A percentile compares a stretch with the other conserved stretches of the same genome.
Conservation (phyloP, 2,888 invertebrate species). For the Hydropsyche betteni region DNA sequence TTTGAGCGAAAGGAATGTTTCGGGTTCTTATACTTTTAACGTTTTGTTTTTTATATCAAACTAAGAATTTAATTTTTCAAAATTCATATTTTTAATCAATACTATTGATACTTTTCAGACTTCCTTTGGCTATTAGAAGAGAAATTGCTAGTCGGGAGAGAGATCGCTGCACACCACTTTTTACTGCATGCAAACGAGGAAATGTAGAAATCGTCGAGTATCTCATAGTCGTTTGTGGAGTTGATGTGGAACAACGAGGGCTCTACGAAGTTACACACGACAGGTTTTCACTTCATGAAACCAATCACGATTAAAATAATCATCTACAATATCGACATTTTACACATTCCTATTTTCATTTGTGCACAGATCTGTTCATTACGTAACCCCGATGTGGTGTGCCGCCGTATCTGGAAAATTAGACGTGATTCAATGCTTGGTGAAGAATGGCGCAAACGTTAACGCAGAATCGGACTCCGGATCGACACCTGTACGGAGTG, state of each 20-base stretch:
- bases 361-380: slow-evolving; percentile 71
- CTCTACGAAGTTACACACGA: slow-evolving; percentile 87
- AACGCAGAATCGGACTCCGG: slow-evolving; percentile 89
- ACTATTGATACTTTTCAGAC: slow-evolving; percentile 55
- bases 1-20: too few species aligned
- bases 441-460: slow-evolving; percentile 83
- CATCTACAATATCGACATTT: neutral
- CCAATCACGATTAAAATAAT: neutral
- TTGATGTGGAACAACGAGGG: slow-evolving; percentile 87
- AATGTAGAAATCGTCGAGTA: slow-evolving; percentile 87
- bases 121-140: slow-evolving; percentile 69
- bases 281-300: slow-evolving; percentile 56
- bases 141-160: slow-evolving; percentile 75
- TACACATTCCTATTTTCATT: neutral
- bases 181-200: slow-evolving; percentile 80
- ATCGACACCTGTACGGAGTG: slow-evolving; percentile 88
- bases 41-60: too few species aligned
- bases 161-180: slow-evolving; percentile 84
- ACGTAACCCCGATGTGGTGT: slow-evolving; percentile 91
- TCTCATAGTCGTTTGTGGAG: slow-evolving; percentile 81
- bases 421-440: slow-evolving; percentile 78
- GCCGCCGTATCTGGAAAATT: slow-evolving; percentile 88
- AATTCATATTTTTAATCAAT: slow-evolving; percentile 2
- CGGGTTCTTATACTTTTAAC: too few species aligned
- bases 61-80: too few species aligned